phyloP scores from a whole-genome alignment of 2,797 vertebrate genomes.

The Epinephelus coioides region DNA sequence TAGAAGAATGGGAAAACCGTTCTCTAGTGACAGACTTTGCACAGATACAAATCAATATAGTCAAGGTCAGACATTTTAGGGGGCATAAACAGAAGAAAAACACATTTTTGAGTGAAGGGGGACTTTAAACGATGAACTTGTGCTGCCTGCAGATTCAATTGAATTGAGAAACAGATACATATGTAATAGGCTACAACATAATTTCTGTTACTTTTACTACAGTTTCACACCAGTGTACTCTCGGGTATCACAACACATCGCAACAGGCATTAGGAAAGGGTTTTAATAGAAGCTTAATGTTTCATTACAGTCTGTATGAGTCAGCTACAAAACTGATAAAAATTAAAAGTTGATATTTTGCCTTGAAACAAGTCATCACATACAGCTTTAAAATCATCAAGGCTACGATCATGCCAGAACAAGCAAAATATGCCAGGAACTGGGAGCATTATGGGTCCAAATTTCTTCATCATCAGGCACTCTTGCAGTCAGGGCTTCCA shows the following conservation, averaged over 20 bases:
- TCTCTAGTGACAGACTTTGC: no score
- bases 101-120: no score
- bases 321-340: background rate
- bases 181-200: no score
- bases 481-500: background rate
- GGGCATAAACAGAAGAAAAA: no score
- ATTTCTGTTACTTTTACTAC: background rate
- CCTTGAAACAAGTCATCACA: background rate
- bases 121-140: background rate
- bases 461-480: background rate
- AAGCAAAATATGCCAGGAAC: background rate
- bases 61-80: no score
- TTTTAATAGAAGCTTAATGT: background rate
- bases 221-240: background rate
- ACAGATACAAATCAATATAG: no score
- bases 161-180: background rate
- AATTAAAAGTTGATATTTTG: background rate
- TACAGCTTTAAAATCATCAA: background rate
- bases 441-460: background rate
- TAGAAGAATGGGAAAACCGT: no score
- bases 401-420: background rate
- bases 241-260: background rate
- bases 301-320: background rate
- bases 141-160: background rate
- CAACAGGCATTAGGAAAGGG: background rate